These are phyloP conservation scores for Indri indri DNA, from an alignment of 2,113 vertebrate genomes.

Conservation along the genomic window DNA sequence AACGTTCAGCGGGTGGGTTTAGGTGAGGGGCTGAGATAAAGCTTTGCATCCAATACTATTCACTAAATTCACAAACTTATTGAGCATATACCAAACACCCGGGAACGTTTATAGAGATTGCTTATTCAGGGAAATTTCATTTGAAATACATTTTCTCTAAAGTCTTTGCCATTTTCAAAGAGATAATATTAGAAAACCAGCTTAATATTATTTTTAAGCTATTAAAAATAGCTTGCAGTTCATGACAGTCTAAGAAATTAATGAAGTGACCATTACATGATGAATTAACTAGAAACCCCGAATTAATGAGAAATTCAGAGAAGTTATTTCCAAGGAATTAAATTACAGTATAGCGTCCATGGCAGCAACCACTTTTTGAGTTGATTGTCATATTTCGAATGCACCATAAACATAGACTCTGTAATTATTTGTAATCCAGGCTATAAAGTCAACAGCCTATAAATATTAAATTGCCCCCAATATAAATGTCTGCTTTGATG, in stretches of 20 bases:
- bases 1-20: neutral
- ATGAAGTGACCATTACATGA: neutral
- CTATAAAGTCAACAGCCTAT: slow-evolving; percentile 56
- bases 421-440: slow-evolving; percentile 48
- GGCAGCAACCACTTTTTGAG: neutral
- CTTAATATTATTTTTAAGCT: slow-evolving; percentile 11
- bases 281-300: neutral
- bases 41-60: neutral
- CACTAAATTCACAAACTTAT: neutral
- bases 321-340: slow-evolving; percentile 32
- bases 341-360: neutral
- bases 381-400: neutral
- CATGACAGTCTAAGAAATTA: neutral
- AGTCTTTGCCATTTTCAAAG: neutral
- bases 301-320: slow-evolving; percentile 11
- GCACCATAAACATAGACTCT: slow-evolving; percentile 2
- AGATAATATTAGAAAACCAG: neutral
- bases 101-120: neutral
- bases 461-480: slow-evolving; percentile 59
- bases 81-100: neutral
- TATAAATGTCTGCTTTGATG: slow-evolving; percentile 65
- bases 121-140: neutral
- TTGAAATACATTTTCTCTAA: neutral
- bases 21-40: neutral
- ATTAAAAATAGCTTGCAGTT: neutral